Evolutionary conservation across 2,113 vertebrate genomes (phyloP), one percentile per base, ranked within the genome.

Genomic region (Cottus gobio): DNA sequence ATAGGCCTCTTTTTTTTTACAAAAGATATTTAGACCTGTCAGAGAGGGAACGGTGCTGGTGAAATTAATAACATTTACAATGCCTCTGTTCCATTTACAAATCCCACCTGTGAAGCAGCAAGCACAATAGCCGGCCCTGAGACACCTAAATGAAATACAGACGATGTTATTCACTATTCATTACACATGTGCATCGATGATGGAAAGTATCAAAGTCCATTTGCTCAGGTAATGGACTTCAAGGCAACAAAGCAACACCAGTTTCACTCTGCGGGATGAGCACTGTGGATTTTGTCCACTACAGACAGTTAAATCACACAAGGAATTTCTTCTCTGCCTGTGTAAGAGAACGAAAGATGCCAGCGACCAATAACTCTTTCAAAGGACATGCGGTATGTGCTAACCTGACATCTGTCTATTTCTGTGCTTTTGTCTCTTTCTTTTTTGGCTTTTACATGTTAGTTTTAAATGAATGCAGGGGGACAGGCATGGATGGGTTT

Each of bases 61-160:
- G 26, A 63, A 66, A 65, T 44, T 77, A 82, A 65, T 76, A 73
- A 70, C 0, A 42, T 66, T 57, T 74, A 5, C 56, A 67, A 42
- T 28, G 8, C 28, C 28, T 60, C 61, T 73, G 72, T n/a, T 36
- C 34, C 39, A 69, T 65, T 64, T 36, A 42, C 42, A 64, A 56
- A 44, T 63, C 57, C 64, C 73, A 31, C 15, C 46, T 64, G 48
- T 28, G 46, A 62, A 16, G 22, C 56, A 56, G 6, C 28, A 28
- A 26, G 56, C 31, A 70, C 31, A 22, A 24, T 22, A 22, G 20
- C 37, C 61, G 15, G 20, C 3, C 28, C 26, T 12, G 37, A 63
- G 37, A 70, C n/a, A 13, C 16, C 18, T 26, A 12, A 60, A 75
- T 28, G 26, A 75, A 58, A 66, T 15, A 22, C 26, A 66, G 36